phyloP scores from a whole-genome alignment of 35 echinoderm and acorn worm species.

The Lytechinus variegatus region DNA sequence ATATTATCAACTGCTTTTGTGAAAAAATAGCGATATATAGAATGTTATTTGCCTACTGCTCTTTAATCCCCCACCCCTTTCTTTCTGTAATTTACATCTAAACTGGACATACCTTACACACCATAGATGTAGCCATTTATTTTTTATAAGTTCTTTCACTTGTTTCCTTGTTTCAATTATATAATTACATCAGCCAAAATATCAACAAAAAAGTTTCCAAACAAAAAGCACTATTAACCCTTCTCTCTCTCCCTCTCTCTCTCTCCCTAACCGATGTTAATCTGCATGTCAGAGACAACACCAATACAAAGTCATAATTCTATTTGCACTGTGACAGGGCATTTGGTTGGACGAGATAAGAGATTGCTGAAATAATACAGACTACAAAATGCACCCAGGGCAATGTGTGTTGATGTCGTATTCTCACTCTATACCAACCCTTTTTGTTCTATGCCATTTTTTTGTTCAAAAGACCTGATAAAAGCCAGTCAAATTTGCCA shows the following conservation, averaged over 20 bases:
- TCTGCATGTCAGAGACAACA: slow-evolving; percentile 19
- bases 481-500: neutral
- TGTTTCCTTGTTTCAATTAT: neutral
- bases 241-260: neutral
- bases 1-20: too few species aligned
- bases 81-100: too few species aligned
- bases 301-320: slow-evolving; percentile 21
- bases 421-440: neutral
- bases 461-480: neutral
- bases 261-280: slow-evolving; percentile 15
- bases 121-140: neutral
- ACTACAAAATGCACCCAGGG: neutral
- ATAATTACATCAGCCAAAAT: neutral
- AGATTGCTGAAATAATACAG: slow-evolving; percentile 14
- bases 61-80: too few species aligned
- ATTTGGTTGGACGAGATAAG: slow-evolving; percentile 43
- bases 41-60: too few species aligned
- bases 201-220: neutral
- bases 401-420: neutral
- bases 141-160: neutral
- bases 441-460: neutral
- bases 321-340: slow-evolving; percentile 12
- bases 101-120: too few species aligned
- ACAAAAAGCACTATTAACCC: neutral
- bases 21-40: too few species aligned